These are phyloP conservation scores for Cancer borealis DNA, from an alignment of 2,888 invertebrate genomes.

Conservation along the genomic window DNA sequence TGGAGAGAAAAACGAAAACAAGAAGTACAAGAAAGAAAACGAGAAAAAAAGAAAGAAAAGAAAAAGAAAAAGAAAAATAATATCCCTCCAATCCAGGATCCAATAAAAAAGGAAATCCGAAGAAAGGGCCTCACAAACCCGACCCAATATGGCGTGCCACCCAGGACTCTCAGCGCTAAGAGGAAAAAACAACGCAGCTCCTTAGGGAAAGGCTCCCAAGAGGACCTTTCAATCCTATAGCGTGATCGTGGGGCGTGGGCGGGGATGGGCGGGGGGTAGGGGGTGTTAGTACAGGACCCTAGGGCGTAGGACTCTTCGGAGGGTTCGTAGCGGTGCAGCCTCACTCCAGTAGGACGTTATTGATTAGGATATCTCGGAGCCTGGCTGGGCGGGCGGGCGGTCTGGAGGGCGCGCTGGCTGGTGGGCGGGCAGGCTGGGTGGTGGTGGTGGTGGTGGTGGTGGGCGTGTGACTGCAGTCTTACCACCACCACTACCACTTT, in stretches of 20 bases:
- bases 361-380: slow-evolving; percentile 22
- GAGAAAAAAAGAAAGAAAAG: background rate
- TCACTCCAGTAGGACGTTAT: slow-evolving; percentile 22
- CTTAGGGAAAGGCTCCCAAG: background rate
- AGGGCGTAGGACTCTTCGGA: background rate
- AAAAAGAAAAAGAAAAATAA: background rate
- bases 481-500: too few relatives aligned
- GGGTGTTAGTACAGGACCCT: too few relatives aligned
- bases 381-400: background rate
- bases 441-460: background rate
- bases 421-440: background rate
- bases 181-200: background rate
- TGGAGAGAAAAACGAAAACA: background rate
- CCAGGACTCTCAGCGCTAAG: background rate
- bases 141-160: background rate
- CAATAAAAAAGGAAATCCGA: background rate
- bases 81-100: background rate
- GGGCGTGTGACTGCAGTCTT: background rate
- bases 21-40: background rate
- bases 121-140: background rate
- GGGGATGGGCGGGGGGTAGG: too few relatives aligned
- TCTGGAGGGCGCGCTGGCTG: background rate
- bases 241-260: background rate
- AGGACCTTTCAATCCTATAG: background rate
- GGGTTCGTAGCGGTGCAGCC: background rate